phyloP scores from a whole-genome alignment of 1,140 invertebrate species.

The Drosophila kepulauana region DNA sequence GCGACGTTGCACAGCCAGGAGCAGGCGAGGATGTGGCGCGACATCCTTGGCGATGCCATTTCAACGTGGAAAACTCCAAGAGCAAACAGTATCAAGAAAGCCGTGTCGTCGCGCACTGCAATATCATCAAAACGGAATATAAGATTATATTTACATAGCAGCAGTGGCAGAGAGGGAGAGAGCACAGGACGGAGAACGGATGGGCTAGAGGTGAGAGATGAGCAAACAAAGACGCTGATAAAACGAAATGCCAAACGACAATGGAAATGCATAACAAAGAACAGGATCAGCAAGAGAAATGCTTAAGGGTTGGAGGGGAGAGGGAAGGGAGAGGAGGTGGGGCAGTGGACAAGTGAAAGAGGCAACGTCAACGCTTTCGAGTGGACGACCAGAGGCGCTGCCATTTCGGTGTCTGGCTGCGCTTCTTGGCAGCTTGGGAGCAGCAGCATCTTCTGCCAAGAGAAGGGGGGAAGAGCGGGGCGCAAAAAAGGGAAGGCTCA shows the following conservation, averaged over 20 bases:
- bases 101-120: conserved; percentile 37
- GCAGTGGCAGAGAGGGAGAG: conserved; percentile 1
- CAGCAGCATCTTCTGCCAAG: conserved; percentile 1
- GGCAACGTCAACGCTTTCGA: conserved; percentile 71
- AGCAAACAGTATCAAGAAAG: conserved; percentile 67
- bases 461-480: not conserved
- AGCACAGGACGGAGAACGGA: not conserved
- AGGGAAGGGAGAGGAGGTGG: not conserved
- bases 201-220: conserved; percentile 62
- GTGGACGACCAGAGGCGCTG: conserved; percentile 60
- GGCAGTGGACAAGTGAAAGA: conserved; percentile 60
- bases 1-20: conserved; percentile 28
- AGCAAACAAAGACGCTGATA: conserved; percentile 79
- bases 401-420: conserved; percentile 69
- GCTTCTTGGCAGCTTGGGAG: conserved; percentile 36
- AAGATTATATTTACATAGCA: conserved; percentile 74
- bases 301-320: not conserved
- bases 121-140: conserved; percentile 81
- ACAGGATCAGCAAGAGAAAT: conserved; percentile 25
- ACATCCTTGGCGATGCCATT: conserved; percentile 30
- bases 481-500: conserved; percentile 3
- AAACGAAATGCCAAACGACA: conserved; percentile 81
- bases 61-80: conserved; percentile 35
- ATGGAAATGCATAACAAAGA: conserved; percentile 79
- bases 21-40: not conserved